These are phyloP conservation scores for Spialia ferax DNA, from an alignment of 2,888 invertebrate genomes.

Conservation along the genomic window DNA sequence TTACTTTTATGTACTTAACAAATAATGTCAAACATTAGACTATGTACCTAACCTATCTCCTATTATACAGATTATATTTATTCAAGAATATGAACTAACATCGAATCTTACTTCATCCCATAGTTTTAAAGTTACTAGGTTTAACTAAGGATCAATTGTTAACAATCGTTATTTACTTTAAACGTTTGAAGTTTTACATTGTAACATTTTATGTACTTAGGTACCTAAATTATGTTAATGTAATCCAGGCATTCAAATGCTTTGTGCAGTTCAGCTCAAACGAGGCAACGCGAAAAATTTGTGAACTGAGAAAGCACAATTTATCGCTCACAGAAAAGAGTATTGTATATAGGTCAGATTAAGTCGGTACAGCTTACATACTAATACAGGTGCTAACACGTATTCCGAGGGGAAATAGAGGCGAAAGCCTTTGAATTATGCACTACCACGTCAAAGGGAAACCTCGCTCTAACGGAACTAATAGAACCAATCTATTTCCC, in stretches of 20 bases:
- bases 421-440: slow-evolving; percentile 56
- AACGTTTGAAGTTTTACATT: no score
- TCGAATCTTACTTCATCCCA: no score
- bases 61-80: no score
- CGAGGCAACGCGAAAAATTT: slow-evolving; percentile 33
- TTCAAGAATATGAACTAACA: no score
- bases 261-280: slow-evolving; percentile 28
- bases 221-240: slow-evolving; percentile 21
- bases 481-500: slow-evolving; percentile 57
- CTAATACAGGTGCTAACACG: slow-evolving; percentile 50
- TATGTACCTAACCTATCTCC: no score
- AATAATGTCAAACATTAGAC: no score
- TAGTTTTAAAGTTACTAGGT: no score
- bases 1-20: no score
- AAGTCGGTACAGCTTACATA: slow-evolving; percentile 32
- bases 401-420: slow-evolving; percentile 51
- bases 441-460: slow-evolving; percentile 55
- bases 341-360: slow-evolving; percentile 30
- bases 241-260: slow-evolving; percentile 24
- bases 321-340: slow-evolving; percentile 29
- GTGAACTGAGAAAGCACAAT: slow-evolving; percentile 33
- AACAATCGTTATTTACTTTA: no score
- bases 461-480: slow-evolving; percentile 52
- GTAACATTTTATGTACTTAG: no score
- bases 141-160: no score